phyloP scores from a whole-genome alignment of 2,888 invertebrate species.

The Noctua comes region DNA sequence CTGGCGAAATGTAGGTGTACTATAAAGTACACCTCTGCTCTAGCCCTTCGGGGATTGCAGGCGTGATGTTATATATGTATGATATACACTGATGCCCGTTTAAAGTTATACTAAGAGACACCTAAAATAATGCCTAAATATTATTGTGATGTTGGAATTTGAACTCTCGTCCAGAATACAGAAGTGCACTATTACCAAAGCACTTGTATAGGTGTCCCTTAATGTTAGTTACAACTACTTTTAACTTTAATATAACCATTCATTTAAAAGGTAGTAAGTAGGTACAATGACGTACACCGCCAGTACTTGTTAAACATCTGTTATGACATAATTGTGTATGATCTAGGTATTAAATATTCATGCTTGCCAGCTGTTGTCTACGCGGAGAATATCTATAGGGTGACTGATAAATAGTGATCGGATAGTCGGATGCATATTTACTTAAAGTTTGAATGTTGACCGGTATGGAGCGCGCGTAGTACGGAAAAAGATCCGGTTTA shows the following conservation, averaged over 20 bases:
- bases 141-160: not conserved
- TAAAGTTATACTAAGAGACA: not conserved
- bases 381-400: not conserved
- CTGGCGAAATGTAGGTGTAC: too few species aligned
- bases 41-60: too few species aligned
- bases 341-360: slow-evolving; percentile 8
- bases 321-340: slow-evolving; percentile 35
- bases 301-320: slow-evolving; percentile 41
- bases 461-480: too few species aligned
- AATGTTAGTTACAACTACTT: not conserved
- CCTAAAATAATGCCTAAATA: not conserved
- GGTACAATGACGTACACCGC: slow-evolving; percentile 1
- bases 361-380: slow-evolving; percentile 46
- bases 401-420: too few species aligned
- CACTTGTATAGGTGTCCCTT: not conserved
- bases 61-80: too few species aligned
- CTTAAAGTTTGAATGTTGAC: too few species aligned
- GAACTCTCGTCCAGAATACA: not conserved
- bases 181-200: not conserved
- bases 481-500: too few species aligned
- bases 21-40: too few species aligned
- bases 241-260: not conserved
- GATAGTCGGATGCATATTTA: too few species aligned
- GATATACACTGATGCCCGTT: not conserved
- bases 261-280: not conserved